These are phyloP conservation scores for Temnothorax nylanderi DNA, from an alignment of 1,140 invertebrate genomes.

Conservation along the genomic window DNA sequence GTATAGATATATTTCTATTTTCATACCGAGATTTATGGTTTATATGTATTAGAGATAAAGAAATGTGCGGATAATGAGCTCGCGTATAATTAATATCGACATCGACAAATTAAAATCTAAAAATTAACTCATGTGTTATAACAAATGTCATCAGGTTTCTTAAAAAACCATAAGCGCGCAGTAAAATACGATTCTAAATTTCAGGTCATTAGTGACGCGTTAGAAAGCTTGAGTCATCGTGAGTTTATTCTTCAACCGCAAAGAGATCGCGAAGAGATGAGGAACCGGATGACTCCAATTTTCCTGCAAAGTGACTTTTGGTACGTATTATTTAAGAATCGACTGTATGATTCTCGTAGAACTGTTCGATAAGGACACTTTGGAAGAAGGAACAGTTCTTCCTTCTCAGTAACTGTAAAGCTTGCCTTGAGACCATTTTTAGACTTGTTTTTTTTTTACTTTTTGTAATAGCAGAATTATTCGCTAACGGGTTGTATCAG, in stretches of 20 bases:
- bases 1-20: background rate
- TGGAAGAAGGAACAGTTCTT: background rate
- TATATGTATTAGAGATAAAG: background rate
- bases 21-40: background rate
- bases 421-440: background rate
- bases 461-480: background rate
- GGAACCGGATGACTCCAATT: background rate
- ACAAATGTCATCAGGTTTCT: background rate
- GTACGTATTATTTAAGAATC: background rate
- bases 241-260: background rate
- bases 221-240: background rate
- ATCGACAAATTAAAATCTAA: background rate
- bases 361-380: background rate
- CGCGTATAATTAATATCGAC: background rate
- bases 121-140: background rate
- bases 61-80: background rate
- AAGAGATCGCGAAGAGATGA: background rate
- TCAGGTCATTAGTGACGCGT: background rate
- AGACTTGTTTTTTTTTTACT: conserved; percentile 4
- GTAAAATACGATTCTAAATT: background rate
- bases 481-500: conserved; percentile 15
- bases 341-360: background rate
- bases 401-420: background rate
- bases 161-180: background rate
- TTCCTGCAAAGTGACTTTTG: background rate